phyloP scores from a whole-genome alignment of 1,140 invertebrate species.

The Cydia amplana region DNA sequence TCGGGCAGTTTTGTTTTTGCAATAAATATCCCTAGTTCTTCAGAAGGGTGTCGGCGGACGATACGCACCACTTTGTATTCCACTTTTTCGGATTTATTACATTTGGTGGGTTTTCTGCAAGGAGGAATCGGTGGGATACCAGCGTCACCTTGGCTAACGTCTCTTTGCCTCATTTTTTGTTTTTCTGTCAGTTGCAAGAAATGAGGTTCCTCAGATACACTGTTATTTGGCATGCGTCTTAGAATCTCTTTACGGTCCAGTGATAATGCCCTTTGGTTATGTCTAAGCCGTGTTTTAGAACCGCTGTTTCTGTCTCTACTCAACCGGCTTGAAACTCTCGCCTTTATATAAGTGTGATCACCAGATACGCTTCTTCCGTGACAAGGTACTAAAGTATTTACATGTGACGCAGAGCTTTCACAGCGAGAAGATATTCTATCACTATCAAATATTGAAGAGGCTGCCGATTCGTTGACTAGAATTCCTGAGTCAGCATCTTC shows the following conservation, averaged over 20 bases:
- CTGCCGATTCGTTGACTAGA: constrained; percentile 85
- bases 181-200: constrained; percentile 73
- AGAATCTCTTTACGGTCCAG: constrained; percentile 79
- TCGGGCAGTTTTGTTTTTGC: constrained; percentile 86
- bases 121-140: constrained; percentile 75
- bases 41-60: constrained; percentile 82
- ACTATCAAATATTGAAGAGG: constrained; percentile 84
- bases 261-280: constrained; percentile 76
- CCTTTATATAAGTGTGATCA: constrained; percentile 71
- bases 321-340: constrained; percentile 62
- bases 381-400: constrained; percentile 60
- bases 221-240: constrained; percentile 70
- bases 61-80: constrained; percentile 85
- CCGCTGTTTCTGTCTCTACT: constrained; percentile 64
- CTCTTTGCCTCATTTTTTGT: constrained; percentile 72
- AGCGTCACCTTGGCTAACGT: constrained; percentile 64
- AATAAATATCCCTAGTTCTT: constrained; percentile 92
- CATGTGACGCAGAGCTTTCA: constrained; percentile 80
- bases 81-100: constrained; percentile 68
- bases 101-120: constrained; percentile 72
- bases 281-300: constrained; percentile 60
- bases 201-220: constrained; percentile 67
- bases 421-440: constrained; percentile 80
- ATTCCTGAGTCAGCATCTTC: constrained; percentile 89
- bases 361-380: constrained; percentile 75